phyloP scores from a whole-genome alignment of 2,797 vertebrate genomes.

The Borostomias antarcticus region DNA sequence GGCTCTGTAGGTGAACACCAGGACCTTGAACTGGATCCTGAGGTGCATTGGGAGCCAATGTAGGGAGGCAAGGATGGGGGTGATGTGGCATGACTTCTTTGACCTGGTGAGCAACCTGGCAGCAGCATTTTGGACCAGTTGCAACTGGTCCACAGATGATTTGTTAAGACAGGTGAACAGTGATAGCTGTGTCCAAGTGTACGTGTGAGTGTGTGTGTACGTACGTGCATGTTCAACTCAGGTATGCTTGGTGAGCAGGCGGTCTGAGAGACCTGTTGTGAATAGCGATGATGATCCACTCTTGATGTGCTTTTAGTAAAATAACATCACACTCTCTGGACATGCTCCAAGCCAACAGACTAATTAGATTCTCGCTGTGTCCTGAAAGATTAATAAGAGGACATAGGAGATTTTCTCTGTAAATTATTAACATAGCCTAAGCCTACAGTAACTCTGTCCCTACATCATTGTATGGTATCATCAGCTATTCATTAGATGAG shows the following conservation, averaged over 20 bases:
- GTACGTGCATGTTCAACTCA: neutral
- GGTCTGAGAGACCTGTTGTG: constrained; percentile 7
- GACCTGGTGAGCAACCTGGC: too few relatives aligned
- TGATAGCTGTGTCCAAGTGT: neutral
- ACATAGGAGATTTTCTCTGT: constrained; percentile 31
- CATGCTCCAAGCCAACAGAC: too few relatives aligned
- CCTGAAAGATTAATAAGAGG: constrained; percentile 66
- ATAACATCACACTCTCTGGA: constrained; percentile 11
- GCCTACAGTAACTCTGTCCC: constrained; percentile 12
- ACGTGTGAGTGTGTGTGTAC: neutral
- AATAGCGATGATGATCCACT: constrained; percentile 36
- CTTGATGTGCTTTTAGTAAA: constrained; percentile 41
- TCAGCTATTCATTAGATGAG: constrained; percentile 15
- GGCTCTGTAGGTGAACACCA: too few relatives aligned
- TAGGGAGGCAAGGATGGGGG: too few relatives aligned
- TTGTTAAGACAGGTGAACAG: too few relatives aligned
- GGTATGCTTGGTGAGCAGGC: neutral
- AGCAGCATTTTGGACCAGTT: too few relatives aligned
- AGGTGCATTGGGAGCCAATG: too few relatives aligned
- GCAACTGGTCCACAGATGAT: too few relatives aligned
- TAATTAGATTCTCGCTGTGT: constrained; percentile 48
- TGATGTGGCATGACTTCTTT: too few relatives aligned
- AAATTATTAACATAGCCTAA: constrained; percentile 35
- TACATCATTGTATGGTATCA: constrained; percentile 29
- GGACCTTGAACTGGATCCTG: too few relatives aligned